phyloP scores from a whole-genome alignment of 2,113 vertebrate species.

The Antechinus flavipes region DNA sequence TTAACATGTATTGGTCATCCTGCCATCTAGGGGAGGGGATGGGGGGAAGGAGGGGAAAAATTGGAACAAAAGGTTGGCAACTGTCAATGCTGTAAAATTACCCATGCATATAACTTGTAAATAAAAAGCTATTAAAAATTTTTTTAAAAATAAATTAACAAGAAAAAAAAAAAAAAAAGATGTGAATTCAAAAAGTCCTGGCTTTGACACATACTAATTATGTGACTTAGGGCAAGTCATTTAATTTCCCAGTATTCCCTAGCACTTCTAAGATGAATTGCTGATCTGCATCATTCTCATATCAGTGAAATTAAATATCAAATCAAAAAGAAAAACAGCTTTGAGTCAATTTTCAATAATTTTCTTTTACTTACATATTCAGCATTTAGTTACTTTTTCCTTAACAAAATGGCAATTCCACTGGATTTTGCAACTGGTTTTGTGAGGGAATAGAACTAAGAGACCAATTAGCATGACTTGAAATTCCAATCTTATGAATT shows the following conservation, averaged over 20 bases:
- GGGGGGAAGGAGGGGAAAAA: too few relatives aligned
- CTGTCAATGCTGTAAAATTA: too few relatives aligned
- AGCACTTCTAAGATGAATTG: not conserved
- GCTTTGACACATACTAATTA: too few relatives aligned
- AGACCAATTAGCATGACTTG: not conserved
- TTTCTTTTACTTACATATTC: conserved; percentile 25
- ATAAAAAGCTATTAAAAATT: too few relatives aligned
- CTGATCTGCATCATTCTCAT: not conserved
- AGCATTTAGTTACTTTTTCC: conserved; percentile 17
- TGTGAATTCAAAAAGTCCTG: not conserved
- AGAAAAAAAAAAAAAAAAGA: not conserved
- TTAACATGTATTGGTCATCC: too few relatives aligned
- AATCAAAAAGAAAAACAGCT: not conserved
- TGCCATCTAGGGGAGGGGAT: too few relatives aligned
- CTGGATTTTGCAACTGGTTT: not conserved
- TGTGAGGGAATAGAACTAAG: not conserved
- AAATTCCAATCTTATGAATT: not conserved
- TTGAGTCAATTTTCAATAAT: not conserved
- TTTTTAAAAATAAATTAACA: too few relatives aligned
- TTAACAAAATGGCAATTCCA: not conserved
- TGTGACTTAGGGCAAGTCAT: not conserved
- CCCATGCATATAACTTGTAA: too few relatives aligned
- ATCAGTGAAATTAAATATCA: not conserved
- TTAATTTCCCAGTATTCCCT: not conserved
- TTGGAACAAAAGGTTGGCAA: too few relatives aligned